Conservation (phyloP, 2,113 vertebrate genomes). For the Channa maculata region DNA sequence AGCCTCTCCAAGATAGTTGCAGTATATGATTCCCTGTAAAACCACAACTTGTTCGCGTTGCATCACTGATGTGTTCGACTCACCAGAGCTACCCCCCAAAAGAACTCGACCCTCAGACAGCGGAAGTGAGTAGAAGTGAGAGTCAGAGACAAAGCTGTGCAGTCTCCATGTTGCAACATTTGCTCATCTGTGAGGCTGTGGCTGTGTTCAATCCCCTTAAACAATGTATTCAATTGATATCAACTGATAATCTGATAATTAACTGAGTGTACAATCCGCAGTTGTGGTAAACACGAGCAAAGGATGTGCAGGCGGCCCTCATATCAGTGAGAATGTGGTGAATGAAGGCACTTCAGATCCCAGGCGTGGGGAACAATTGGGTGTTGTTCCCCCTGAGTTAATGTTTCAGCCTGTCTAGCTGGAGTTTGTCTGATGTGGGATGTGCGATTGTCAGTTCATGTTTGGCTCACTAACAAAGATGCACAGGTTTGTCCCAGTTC, state of each 20-base stretch:
- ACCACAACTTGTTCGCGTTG: conserved; percentile 38
- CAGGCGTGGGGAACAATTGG: conserved; percentile 34
- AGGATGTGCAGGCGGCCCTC: conserved; percentile 13
- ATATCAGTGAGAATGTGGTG: conserved; percentile 16
- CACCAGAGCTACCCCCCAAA: conserved; percentile 20
- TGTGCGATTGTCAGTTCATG: conserved; percentile 8
- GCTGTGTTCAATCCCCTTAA: neutral
- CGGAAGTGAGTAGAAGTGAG: conserved; percentile 46
- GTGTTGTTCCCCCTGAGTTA: conserved; percentile 35
- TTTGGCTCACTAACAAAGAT: neutral
- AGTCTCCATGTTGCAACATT: neutral
- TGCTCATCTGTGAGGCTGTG: neutral
- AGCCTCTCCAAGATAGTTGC: neutral
- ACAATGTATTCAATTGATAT: conserved; percentile 23
- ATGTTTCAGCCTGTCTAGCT: conserved; percentile 13
- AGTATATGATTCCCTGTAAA: neutral
- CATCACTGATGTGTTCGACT: conserved; percentile 42
- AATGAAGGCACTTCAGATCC: conserved; percentile 20
- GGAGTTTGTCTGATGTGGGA: conserved; percentile 23
- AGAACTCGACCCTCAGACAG: conserved; percentile 24
- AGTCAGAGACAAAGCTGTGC: conserved; percentile 32
- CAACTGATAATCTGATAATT: conserved; percentile 35
- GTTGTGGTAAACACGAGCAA: conserved; percentile 13
- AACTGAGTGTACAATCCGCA: conserved; percentile 2
- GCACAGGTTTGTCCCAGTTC: conserved; percentile 43